These are phyloP conservation scores for Liposcelis brunnea DNA, from an alignment of 2,888 invertebrate species.

Conservation along the genomic window DNA sequence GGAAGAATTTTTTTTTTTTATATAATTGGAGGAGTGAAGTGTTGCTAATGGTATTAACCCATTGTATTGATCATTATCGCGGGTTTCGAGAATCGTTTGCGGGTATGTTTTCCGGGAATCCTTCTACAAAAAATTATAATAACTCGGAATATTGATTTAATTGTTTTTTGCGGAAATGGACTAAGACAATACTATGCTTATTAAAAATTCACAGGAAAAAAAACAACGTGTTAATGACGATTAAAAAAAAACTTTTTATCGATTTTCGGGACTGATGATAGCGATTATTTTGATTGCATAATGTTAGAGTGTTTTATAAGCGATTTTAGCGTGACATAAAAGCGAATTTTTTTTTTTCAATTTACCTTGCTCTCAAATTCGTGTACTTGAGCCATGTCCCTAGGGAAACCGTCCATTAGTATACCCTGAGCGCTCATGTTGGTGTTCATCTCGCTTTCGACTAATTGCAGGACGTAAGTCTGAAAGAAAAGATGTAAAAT, in stretches of 20 bases:
- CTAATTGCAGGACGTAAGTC: conserved; percentile 57
- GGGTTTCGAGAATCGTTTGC: too few relatives aligned
- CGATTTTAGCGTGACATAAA: too few relatives aligned
- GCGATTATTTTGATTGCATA: too few relatives aligned
- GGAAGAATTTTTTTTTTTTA: too few relatives aligned
- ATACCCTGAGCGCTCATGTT: conserved; percentile 53
- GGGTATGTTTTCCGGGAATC: too few relatives aligned
- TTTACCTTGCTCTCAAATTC: conserved; percentile 76
- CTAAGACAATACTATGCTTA: background rate
- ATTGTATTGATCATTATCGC: too few relatives aligned
- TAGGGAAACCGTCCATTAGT: conserved; percentile 86
- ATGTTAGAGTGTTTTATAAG: too few relatives aligned
- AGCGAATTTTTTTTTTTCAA: conserved; percentile 17
- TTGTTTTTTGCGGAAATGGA: background rate
- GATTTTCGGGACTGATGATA: background rate
- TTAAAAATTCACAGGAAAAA: background rate
- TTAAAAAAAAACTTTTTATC: background rate
- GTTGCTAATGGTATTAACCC: too few relatives aligned
- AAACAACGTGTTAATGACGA: background rate
- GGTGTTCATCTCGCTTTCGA: conserved; percentile 47
- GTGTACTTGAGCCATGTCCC: conserved; percentile 73
- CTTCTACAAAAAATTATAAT: too few relatives aligned
- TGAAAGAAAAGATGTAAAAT: conserved; percentile 22
- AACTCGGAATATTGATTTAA: background rate
- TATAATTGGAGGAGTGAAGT: too few relatives aligned